These are phyloP conservation scores for Speoplatyrhinus poulsoni DNA, from an alignment of 2,113 vertebrate species.

Conservation along the genomic window DNA sequence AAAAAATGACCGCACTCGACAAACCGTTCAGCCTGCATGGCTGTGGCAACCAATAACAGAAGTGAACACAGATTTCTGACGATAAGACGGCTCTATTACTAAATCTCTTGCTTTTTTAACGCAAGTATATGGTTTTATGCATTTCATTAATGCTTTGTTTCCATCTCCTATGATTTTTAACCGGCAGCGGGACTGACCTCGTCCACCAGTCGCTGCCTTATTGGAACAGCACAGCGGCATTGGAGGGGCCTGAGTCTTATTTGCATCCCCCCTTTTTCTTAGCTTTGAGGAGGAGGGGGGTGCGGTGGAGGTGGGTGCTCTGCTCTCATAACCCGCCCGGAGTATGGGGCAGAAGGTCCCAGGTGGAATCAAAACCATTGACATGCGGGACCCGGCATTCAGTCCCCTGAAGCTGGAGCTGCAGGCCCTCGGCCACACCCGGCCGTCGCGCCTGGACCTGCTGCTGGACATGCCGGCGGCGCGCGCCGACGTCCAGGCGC, in stretches of 20 bases:
- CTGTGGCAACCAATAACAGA: neutral
- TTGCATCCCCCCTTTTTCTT: conserved; percentile 57
- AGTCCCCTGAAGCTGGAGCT: conserved; percentile 91
- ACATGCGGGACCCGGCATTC: conserved; percentile 93
- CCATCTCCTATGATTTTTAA: conserved; percentile 39
- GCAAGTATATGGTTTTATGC: too few relatives aligned
- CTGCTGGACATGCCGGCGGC: conserved; percentile 93
- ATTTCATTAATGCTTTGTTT: conserved; percentile 2
- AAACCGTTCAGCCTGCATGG: neutral
- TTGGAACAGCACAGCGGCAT: conserved; percentile 55
- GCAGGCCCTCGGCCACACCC: conserved; percentile 90
- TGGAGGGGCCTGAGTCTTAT: conserved; percentile 38
- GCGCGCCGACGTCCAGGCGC: conserved; percentile 80
- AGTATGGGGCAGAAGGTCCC: conserved; percentile 99
- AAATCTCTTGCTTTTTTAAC: too few relatives aligned
- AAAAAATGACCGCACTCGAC: neutral
- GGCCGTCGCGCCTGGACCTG: conserved; percentile 91
- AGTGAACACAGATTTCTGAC: too few relatives aligned
- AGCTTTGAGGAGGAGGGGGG: conserved; percentile 51
- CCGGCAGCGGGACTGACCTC: conserved; percentile 1
- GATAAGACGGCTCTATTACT: neutral
- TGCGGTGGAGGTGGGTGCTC: conserved; percentile 31
- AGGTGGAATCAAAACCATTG: conserved; percentile 96
- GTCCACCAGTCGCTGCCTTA: conserved; percentile 40
- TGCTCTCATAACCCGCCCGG: conserved; percentile 50